phyloP scores from a whole-genome alignment of 1,140 invertebrate genomes.

The Hetaerina americana region DNA sequence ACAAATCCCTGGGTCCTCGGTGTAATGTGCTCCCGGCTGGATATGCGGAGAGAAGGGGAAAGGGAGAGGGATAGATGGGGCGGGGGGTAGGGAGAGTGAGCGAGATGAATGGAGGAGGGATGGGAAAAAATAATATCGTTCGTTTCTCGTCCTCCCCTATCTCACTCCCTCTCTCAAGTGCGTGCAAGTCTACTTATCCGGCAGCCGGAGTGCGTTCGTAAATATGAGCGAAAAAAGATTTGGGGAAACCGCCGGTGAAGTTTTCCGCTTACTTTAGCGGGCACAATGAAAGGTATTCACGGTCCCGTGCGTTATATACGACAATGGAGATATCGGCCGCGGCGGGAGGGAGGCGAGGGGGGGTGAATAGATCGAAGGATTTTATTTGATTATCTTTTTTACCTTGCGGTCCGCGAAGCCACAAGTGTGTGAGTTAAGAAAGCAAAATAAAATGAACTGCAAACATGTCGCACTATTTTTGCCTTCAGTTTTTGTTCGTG shows the following conservation, averaged over 20 bases:
- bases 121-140: neutral
- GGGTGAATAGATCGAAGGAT: neutral
- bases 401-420: neutral
- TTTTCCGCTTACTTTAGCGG: neutral
- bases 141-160: too few relatives aligned
- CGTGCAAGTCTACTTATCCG: neutral
- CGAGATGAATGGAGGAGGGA: too few relatives aligned
- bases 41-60: too few relatives aligned
- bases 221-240: neutral
- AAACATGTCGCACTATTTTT: too few relatives aligned
- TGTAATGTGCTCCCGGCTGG: neutral
- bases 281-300: neutral
- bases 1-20: neutral
- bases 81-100: too few relatives aligned
- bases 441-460: too few relatives aligned
- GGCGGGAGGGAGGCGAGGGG: neutral
- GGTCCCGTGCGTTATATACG: neutral
- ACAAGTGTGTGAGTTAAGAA: neutral
- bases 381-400: neutral
- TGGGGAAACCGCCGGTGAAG: neutral
- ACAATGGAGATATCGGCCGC: neutral
- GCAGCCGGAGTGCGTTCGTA: neutral
- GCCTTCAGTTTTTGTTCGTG: too few relatives aligned
- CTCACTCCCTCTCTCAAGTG: neutral
- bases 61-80: too few relatives aligned